These are phyloP conservation scores for Pseudochirops cupreus DNA, from an alignment of 2,797 vertebrate genomes.

Conservation along the genomic window DNA sequence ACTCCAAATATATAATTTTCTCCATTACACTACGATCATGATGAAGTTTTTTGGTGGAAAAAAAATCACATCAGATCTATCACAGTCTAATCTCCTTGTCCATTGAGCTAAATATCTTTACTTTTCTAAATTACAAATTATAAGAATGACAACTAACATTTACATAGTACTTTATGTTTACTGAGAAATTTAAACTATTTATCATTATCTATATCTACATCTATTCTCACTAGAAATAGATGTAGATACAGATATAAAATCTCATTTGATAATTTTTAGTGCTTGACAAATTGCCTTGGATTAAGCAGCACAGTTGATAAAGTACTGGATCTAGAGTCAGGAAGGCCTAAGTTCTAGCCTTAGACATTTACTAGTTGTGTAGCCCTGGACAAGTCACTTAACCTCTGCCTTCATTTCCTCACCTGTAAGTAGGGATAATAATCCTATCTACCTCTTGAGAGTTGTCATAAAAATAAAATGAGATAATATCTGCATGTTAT, in stretches of 20 bases:
- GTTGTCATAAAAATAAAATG: background rate
- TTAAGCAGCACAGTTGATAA: no score
- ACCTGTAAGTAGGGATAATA: background rate
- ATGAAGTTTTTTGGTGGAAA: background rate
- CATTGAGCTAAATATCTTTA: background rate
- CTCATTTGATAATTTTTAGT: background rate
- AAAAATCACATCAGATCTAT: background rate
- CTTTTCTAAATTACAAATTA: background rate
- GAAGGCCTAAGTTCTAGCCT: background rate
- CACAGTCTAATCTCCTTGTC: background rate
- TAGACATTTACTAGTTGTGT: background rate
- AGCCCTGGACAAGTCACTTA: background rate
- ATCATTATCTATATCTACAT: background rate
- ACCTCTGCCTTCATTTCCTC: background rate
- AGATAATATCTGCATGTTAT: background rate
- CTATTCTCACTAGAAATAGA: background rate
- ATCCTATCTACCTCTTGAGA: background rate
- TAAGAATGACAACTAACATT: background rate
- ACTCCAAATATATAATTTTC: background rate
- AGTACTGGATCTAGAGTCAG: background rate
- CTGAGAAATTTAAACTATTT: background rate
- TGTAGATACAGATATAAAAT: background rate
- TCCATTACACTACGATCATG: background rate
- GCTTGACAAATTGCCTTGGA: background rate
- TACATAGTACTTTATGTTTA: background rate